Base-by-base conservation (phyloP, 2,888 invertebrate species). In the Nephrotoma flavescens region DNA sequence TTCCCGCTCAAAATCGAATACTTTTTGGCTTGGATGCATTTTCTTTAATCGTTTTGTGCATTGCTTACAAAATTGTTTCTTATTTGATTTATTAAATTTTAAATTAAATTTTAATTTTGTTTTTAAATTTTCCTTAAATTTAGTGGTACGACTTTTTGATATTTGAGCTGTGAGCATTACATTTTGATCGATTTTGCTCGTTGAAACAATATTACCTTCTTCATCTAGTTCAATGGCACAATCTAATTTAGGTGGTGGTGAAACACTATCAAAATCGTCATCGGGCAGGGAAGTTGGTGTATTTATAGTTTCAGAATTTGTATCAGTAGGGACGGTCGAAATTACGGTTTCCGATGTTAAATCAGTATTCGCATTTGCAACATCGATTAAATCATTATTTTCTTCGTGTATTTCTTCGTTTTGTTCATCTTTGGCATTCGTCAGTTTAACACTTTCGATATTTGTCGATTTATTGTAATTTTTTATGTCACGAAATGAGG, bases 1-100 rank as follows among this genome's bases (percentile, higher is more conserved):
- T 41, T 91, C 91, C 87, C 90, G 90, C 87, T 89, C 89, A 88
- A 91, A 90, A 87, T 92, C 91, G 86, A 91, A 90, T 44, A 91
- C 90, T 87, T 90, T 90, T 87, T 91, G 91, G 87, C 90, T 91
- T 19, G 91, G 91, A 89, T 91, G 90, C 47, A 91, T 90, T 88
- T 91, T 91, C 0, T 90, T 89, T 45, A 85, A 44, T 0, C 90
- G 89, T 71, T 92, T 92, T n/a, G 90, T 89, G 88, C 92, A 92
- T 71, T 89, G 89, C 83, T 90, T 91, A 87, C 91, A 92, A 1
- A 90, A 89, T 87, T 90, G 90, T 57, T 88, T 87, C 0, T 89
- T 88, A 57, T 90, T 89, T 86, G 90, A 87, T 88, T 91, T 91
- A 85, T 85, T 85, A 12, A 87, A 44, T 84, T 86, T 87, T 41